Percentiles rank a stretch among this genome's conserved stretches.
These are phyloP conservation scores for Leucoma salicis DNA, from an alignment of 2,888 invertebrate genomes.

Conservation along the genomic window DNA sequence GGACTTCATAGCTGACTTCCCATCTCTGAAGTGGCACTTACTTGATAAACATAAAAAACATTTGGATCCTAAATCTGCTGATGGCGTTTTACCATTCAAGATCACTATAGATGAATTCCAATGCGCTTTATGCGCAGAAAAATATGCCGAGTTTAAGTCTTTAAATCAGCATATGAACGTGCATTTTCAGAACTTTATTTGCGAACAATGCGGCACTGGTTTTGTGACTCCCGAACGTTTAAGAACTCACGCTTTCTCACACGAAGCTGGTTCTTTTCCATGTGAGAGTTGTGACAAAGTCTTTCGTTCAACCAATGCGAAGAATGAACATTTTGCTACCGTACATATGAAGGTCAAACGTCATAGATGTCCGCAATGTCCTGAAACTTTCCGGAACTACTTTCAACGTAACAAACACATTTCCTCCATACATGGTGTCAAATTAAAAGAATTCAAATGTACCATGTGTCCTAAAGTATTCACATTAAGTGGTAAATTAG, in stretches of 20 bases:
- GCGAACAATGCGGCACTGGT: conserved; percentile 68
- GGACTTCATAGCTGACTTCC: conserved; percentile 40
- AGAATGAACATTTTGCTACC: conserved; percentile 72
- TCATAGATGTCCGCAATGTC: conserved; percentile 66
- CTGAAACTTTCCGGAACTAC: conserved; percentile 66
- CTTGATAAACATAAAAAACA: conserved; percentile 48
- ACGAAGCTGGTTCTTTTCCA: conserved; percentile 58
- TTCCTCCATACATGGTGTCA: conserved; percentile 57
- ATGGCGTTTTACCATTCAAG: conserved; percentile 65
- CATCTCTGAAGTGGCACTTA: conserved; percentile 56
- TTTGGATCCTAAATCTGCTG: conserved; percentile 46
- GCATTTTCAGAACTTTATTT: conserved; percentile 71
- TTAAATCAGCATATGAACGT: conserved; percentile 74
- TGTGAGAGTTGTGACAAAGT: conserved; percentile 77
- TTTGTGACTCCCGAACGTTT: conserved; percentile 67
- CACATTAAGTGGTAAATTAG: conserved; percentile 61
- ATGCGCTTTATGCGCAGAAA: conserved; percentile 58
- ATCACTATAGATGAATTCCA: conserved; percentile 47
- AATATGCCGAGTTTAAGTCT: conserved; percentile 60
- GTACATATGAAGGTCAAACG: conserved; percentile 73
- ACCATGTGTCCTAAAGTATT: conserved; percentile 65
- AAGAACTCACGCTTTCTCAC: conserved; percentile 60
- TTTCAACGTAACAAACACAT: conserved; percentile 72
- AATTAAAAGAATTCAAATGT: conserved; percentile 69
- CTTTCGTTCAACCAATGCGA: conserved; percentile 69